Conservation (phyloP, 1,140 invertebrate genomes). For the Mamestra configurata region DNA sequence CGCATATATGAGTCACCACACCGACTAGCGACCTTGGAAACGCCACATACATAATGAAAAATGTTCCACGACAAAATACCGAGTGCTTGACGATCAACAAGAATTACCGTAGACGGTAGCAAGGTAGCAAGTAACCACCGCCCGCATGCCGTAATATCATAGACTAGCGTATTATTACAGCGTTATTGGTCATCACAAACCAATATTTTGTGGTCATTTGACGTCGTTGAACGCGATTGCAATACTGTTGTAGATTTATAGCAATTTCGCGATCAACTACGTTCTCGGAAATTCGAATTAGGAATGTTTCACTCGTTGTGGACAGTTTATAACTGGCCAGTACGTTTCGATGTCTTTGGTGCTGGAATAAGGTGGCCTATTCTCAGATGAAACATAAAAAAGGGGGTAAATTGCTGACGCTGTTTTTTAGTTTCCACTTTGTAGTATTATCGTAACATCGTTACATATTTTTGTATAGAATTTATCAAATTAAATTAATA, state of each 20-base stretch:
- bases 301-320: conserved; percentile 4
- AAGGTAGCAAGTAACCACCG: conserved; percentile 51
- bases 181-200: conserved; percentile 58
- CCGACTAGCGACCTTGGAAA: conserved; percentile 34
- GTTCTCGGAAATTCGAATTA: conserved; percentile 38
- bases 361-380: neutral
- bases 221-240: conserved; percentile 40
- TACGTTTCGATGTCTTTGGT: neutral
- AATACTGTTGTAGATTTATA: conserved; percentile 29
- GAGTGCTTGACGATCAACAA: conserved; percentile 33
- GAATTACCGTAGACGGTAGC: conserved; percentile 58
- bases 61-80: conserved; percentile 35
- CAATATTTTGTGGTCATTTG: conserved; percentile 64
- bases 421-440: neutral
- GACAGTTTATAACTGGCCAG: conserved; percentile 1
- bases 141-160: conserved; percentile 50
- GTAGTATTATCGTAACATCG: too few species aligned
- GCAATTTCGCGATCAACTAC: conserved; percentile 44
- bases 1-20: conserved; percentile 16
- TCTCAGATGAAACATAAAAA: neutral
- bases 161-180: conserved; percentile 49
- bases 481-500: neutral
- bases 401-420: too few species aligned
- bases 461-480: neutral
- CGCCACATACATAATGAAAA: conserved; percentile 4